A percentile compares a stretch with the other conserved stretches of the same genome.
Conservation (phyloP, 2,797 vertebrate genomes). For the Serranus cabrilla region DNA sequence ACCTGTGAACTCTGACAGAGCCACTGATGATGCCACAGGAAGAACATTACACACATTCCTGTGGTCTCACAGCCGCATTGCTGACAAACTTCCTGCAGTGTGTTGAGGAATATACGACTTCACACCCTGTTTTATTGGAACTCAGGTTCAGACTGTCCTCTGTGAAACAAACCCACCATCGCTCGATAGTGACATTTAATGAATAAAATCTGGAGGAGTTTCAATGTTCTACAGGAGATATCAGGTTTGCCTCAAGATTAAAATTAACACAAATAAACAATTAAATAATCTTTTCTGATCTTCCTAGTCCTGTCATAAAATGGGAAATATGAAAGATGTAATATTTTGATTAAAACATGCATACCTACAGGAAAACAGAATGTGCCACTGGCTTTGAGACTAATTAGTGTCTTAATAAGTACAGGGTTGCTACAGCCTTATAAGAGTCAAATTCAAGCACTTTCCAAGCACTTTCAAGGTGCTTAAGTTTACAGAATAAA, state of each 20-base stretch:
- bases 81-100: conserved; percentile 30
- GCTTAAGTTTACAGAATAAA: too few species aligned
- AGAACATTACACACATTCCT: conserved; percentile 52
- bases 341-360: neutral
- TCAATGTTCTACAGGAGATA: neutral
- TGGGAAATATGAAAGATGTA: neutral
- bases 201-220: conserved; percentile 2
- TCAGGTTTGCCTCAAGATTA: neutral
- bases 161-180: conserved; percentile 9
- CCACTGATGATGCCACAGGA: conserved; percentile 38
- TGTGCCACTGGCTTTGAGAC: neutral
- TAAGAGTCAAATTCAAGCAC: too few species aligned
- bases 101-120: conserved; percentile 7
- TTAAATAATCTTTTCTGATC: neutral
- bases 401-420: neutral
- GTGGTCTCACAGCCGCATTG: conserved; percentile 29
- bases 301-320: neutral
- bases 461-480: too few species aligned
- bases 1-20: neutral
- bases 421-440: too few species aligned
- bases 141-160: conserved; percentile 4
- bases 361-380: neutral
- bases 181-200: neutral
- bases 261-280: neutral
- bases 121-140: neutral